These are phyloP conservation scores for Stichopus chloronotus DNA, from an alignment of 35 echinoderm and acorn worm species.

Conservation along the genomic window DNA sequence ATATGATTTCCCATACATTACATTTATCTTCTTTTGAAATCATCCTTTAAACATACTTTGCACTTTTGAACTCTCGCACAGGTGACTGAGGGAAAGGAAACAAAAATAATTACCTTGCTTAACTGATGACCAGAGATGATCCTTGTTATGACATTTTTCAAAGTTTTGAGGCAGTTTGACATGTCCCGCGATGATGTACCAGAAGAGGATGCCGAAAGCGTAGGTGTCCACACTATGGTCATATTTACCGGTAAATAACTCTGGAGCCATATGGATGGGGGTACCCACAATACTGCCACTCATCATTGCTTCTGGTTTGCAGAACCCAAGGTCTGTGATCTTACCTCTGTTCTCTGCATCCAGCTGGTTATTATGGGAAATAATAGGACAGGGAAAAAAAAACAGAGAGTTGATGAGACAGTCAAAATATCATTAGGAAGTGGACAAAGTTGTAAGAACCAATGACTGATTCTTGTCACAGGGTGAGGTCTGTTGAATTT, in stretches of 20 bases:
- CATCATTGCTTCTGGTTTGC: conserved; percentile 99
- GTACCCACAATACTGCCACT: conserved; percentile 99
- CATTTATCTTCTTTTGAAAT: too few species aligned
- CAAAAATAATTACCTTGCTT: conserved; percentile 75
- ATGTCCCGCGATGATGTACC: conserved; percentile 93
- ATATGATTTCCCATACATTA: too few species aligned
- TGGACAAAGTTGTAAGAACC: too few species aligned
- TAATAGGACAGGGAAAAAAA: background rate
- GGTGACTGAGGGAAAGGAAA: too few species aligned
- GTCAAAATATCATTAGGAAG: background rate
- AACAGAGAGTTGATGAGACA: background rate
- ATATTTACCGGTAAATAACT: conserved; percentile 94
- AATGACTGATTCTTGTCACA: too few species aligned
- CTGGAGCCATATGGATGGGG: conserved; percentile 99
- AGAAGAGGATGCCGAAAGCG: conserved; percentile 96
- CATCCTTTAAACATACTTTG: too few species aligned
- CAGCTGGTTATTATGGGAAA: conserved; percentile 57
- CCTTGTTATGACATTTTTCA: conserved; percentile 98
- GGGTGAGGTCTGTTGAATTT: too few species aligned
- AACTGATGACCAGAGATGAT: conserved; percentile 94
- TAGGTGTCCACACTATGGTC: conserved; percentile 95
- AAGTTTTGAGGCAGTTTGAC: conserved; percentile 84
- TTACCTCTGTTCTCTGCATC: conserved; percentile 87
- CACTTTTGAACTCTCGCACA: too few species aligned
- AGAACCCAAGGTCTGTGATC: conserved; percentile 99